A percentile compares a stretch with the other conserved stretches of the same genome.
Conservation (phyloP, 1,140 invertebrate genomes). For the Ericerus pela region DNA sequence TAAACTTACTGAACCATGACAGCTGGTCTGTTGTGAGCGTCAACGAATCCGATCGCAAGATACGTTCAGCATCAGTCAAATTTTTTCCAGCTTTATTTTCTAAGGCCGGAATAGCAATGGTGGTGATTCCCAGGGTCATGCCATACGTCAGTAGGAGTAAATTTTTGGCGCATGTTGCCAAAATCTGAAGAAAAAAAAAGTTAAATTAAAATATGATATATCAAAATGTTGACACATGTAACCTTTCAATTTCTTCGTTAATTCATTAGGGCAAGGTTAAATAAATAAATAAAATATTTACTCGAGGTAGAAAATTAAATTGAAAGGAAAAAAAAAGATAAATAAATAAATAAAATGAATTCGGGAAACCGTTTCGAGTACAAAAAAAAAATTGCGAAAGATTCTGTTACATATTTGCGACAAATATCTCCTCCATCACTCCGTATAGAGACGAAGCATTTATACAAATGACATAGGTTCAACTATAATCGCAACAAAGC, state of each 20-base stretch:
- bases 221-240: no score
- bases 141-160: conserved; percentile 40
- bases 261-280: no score
- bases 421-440: no score
- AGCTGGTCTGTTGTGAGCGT: conserved; percentile 44
- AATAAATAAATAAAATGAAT: no score
- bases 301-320: background rate
- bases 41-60: conserved; percentile 30
- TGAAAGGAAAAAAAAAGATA: background rate
- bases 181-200: conserved; percentile 18
- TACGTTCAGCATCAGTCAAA: conserved; percentile 29
- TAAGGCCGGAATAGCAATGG: conserved; percentile 48
- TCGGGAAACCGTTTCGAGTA: no score
- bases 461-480: no score
- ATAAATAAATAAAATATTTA: background rate
- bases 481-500: no score
- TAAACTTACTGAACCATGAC: conserved; percentile 56
- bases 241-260: no score
- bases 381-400: no score
- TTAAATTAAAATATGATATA: background rate
- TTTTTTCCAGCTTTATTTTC: conserved; percentile 21
- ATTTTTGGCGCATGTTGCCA: conserved; percentile 25
- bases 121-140: conserved; percentile 57
- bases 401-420: no score
- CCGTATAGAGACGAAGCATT: no score